A percentile compares a stretch with the other conserved stretches of the same genome.
Conservation (phyloP, 53 echinoderm and acorn worm genomes). For the Arbacia lixula region DNA sequence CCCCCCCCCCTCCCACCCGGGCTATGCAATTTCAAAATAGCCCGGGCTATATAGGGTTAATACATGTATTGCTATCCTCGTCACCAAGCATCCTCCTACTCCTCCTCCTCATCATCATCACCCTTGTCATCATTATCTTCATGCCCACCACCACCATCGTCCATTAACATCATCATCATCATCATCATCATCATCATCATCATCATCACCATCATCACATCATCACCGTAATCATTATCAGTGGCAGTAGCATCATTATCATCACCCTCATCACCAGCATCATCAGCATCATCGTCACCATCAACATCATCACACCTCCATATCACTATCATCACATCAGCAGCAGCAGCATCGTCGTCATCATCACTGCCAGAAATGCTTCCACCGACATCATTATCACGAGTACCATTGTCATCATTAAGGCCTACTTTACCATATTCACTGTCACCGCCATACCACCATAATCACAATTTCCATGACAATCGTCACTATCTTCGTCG, state of each 20-base stretch:
- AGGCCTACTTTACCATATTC: neutral
- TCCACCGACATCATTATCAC: neutral
- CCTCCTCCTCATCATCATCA: neutral
- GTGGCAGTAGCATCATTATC: neutral
- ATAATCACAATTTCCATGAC: neutral
- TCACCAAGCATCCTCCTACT: neutral
- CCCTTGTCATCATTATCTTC: slow-evolving; percentile 5
- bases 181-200: slow-evolving; percentile 26
- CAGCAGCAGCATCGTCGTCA: neutral
- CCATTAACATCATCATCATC: slow-evolving; percentile 25
- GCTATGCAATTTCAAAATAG: too few species aligned
- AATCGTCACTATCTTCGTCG: neutral
- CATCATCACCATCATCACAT: neutral
- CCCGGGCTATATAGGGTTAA: too few species aligned
- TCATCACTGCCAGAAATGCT: neutral
- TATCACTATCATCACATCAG: neutral
- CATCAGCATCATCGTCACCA: neutral
- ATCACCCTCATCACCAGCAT: neutral
- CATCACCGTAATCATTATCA: neutral
- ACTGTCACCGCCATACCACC: neutral
- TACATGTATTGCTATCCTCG: neutral
- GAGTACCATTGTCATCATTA: slow-evolving; percentile 4
- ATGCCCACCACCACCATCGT: neutral
- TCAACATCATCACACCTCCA: neutral
- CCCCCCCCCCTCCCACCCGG: too few species aligned